These are phyloP conservation scores for Argopecten irradians DNA, from an alignment of 1,140 invertebrate genomes.

Conservation along the genomic window DNA sequence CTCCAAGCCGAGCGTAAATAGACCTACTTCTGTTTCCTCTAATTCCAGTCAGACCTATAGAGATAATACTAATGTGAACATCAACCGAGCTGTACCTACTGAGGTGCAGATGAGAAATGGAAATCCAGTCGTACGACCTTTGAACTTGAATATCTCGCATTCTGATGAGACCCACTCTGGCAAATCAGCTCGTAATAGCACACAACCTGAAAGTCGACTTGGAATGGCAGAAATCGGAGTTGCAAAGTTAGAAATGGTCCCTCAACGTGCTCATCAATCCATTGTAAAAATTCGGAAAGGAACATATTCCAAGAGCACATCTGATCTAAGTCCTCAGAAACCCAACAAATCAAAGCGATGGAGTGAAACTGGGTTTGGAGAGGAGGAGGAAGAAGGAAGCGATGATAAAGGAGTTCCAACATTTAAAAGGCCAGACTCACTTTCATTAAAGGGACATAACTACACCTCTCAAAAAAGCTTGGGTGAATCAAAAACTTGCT, in stretches of 20 bases:
- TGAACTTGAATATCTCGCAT: conserved; percentile 9
- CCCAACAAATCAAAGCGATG: conserved; percentile 39
- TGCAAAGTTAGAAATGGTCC: conserved; percentile 56
- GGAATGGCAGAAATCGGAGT: conserved; percentile 66
- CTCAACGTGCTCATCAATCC: conserved; percentile 50
- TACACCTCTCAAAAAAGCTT: conserved; percentile 45
- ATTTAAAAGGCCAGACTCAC: conserved; percentile 63
- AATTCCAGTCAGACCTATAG: neutral
- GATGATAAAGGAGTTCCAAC: conserved; percentile 38
- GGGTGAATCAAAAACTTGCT: conserved; percentile 30
- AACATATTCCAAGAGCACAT: conserved; percentile 64
- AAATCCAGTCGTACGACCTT: conserved; percentile 35
- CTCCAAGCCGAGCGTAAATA: neutral
- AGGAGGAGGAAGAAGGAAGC: conserved; percentile 41
- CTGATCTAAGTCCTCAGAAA: conserved; percentile 62
- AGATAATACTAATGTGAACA: neutral
- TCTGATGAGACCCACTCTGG: neutral
- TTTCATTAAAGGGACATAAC: conserved; percentile 71
- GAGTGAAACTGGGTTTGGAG: conserved; percentile 32
- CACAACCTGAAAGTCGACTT: conserved; percentile 50
- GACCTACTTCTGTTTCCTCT: neutral
- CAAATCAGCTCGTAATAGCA: neutral
- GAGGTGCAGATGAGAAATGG: conserved; percentile 47
- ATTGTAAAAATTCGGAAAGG: conserved; percentile 36
- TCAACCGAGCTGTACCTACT: conserved; percentile 36